Base-by-base conservation (phyloP, 2,113 vertebrate species). In the Equus quagga region DNA sequence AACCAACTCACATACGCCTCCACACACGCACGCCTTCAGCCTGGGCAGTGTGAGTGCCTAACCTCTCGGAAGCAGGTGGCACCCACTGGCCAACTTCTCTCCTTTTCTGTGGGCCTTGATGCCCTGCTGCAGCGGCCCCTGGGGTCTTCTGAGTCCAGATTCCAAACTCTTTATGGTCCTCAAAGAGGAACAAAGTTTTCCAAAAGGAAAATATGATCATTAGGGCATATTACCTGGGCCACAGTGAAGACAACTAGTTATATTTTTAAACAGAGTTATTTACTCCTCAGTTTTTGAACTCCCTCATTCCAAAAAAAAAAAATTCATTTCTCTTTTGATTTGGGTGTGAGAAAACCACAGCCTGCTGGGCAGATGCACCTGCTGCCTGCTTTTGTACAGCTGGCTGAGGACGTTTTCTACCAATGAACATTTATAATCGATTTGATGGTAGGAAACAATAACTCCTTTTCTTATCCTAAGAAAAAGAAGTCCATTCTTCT, bases 321-420 rank as follows among this genome's bases (percentile, higher is more conserved):
- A 79, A 26, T 14, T 81, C 13, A 60, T 58, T 94, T 21, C 8
- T 64, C 83, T 93, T 96, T 96, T 18, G 49, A 93, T 67, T 49
- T 95, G 51, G 56, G 11, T 23, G 6, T 56, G 18, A 70, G 65
- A 31, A 89, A 65, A 87, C 23, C 36, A 70, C 0, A 82, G 8
- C 33, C 51, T 64, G 19, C 14, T 33, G 60, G n/a, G 14, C 41
- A 90, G 26, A 41, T 36, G 17, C 24, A 78, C 10, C 12, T 15
- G 24, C 33, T 60, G 56, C 31, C 17, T 73, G 4, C 28, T 83
- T 90, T 81, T 64, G 33, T 83, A 24, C 4, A 33, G n/a, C 15
- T 80, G 26, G 33, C 46, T 81, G 58, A 94, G n/a, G 60, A n/a
- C 17, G 41, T 15, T 44, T 95, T 81, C 60, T 72, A 2, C 4